Percentiles rank a stretch among this genome's conserved stretches.
These are phyloP conservation scores for Lanius ludovicianus DNA, from an alignment of 2,113 vertebrate species.

Conservation along the genomic window DNA sequence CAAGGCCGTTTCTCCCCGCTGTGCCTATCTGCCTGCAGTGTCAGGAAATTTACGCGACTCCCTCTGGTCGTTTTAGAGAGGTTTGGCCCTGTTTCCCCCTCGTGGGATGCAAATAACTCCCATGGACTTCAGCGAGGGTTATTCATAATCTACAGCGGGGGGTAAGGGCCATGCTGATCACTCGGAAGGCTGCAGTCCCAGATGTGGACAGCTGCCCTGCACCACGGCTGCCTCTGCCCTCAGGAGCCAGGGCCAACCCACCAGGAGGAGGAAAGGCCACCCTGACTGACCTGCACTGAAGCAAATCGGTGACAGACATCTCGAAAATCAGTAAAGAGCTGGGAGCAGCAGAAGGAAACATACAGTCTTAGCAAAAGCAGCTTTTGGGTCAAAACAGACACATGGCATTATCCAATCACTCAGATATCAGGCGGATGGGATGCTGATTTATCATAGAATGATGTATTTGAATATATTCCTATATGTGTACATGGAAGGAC, in stretches of 20 bases:
- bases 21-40: background rate
- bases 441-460: background rate
- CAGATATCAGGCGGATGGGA: background rate
- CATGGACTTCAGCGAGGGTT: background rate
- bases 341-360: background rate
- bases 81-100: background rate
- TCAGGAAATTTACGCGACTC: background rate
- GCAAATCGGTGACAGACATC: background rate
- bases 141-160: background rate
- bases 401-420: background rate
- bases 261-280: background rate
- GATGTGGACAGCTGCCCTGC: background rate
- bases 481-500: background rate
- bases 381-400: background rate
- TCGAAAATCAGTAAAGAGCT: background rate
- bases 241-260: accelerated
- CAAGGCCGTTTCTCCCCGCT: background rate
- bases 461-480: background rate
- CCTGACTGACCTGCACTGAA: background rate
- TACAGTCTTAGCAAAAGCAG: background rate
- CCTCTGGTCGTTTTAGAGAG: background rate
- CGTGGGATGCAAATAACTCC: background rate
- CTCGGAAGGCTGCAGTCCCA: background rate
- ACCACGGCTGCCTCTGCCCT: background rate
- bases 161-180: background rate